These are phyloP conservation scores for Tyria jacobaeae DNA, from an alignment of 2,888 invertebrate species.

Conservation along the genomic window DNA sequence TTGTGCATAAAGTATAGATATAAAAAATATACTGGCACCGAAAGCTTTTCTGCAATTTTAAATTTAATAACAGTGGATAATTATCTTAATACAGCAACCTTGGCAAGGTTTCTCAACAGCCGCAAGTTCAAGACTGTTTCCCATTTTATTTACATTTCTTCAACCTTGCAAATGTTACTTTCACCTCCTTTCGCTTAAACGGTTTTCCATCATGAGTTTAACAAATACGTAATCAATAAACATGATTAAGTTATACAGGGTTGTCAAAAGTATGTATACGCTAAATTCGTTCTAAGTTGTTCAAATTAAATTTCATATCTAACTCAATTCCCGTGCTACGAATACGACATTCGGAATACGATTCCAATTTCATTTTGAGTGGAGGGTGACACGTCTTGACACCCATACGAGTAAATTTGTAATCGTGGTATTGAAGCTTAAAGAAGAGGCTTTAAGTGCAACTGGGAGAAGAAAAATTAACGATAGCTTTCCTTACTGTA, in stretches of 20 bases:
- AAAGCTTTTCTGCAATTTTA: not conserved
- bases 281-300: conserved; percentile 12
- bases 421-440: conserved; percentile 33
- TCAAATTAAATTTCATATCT: conserved; percentile 35
- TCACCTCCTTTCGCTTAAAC: not conserved
- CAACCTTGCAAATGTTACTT: not conserved
- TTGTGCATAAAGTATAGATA: too few species aligned
- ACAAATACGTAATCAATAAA: not conserved
- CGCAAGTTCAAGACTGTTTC: conserved; percentile 1
- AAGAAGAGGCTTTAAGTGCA: conserved; percentile 16
- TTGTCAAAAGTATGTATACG: not conserved
- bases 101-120: not conserved
- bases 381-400: conserved; percentile 24
- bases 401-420: conserved; percentile 21
- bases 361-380: conserved; percentile 43
- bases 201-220: not conserved
- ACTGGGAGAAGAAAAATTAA: conserved; percentile 14
- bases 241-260: not conserved
- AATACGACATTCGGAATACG: conserved; percentile 28
- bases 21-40: too few species aligned
- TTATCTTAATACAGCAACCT: not conserved
- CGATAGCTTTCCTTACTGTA: not conserved
- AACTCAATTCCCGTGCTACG: conserved; percentile 30
- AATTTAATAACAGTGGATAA: not conserved
- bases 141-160: not conserved